Percentiles rank a stretch among this genome's conserved stretches.
phyloP scores from a whole-genome alignment of 2,888 invertebrate genomes.

The Phorcus lineatus region DNA sequence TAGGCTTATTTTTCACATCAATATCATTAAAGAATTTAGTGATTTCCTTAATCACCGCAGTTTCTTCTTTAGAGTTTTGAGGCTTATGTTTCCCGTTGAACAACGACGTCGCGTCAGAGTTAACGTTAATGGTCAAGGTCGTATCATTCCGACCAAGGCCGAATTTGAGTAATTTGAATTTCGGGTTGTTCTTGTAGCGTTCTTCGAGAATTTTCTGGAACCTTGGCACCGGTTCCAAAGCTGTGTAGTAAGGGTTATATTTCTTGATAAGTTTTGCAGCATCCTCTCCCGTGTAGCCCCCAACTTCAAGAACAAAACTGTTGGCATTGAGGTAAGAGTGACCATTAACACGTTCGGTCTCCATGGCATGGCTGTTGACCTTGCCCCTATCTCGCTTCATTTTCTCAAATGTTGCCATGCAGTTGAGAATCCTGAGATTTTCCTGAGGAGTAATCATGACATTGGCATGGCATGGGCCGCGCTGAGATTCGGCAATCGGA shows the following conservation, averaged over 20 bases:
- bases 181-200: not conserved
- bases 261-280: not conserved
- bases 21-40: constrained; percentile 18
- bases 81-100: not conserved
- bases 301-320: constrained; percentile 24
- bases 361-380: not conserved
- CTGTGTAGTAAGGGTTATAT: constrained; percentile 14
- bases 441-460: no score
- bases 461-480: no score
- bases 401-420: no score
- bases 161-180: constrained; percentile 25
- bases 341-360: not conserved
- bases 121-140: not conserved
- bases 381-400: no score
- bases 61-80: not conserved
- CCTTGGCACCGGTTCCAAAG: constrained; percentile 27
- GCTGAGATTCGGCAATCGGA: no score
- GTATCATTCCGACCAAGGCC: constrained; percentile 22
- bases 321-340: constrained; percentile 7
- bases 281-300: constrained; percentile 30
- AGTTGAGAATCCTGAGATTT: no score
- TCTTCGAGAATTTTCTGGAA: not conserved
- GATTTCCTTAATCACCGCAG: not conserved
- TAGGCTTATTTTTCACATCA: not conserved
- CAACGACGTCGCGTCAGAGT: constrained; percentile 20